These are phyloP conservation scores for Spatula versicolor DNA, from an alignment of 2,797 vertebrate species.

Conservation along the genomic window DNA sequence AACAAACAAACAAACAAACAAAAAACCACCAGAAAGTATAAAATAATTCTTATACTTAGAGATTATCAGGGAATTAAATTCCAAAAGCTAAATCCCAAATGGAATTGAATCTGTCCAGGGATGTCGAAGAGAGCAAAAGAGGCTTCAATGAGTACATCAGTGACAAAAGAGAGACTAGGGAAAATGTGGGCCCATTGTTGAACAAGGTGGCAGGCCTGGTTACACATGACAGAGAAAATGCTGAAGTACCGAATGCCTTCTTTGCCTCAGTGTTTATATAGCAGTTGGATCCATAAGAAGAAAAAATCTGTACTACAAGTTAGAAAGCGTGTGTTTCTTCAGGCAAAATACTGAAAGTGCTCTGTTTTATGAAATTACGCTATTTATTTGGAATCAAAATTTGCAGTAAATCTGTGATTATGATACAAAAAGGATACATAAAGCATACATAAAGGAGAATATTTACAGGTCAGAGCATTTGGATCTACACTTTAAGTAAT, in stretches of 20 bases:
- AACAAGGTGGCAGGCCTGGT: background rate
- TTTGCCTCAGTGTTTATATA: background rate
- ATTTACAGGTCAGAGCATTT: background rate
- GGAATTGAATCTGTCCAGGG: no score
- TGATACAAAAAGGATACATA: background rate
- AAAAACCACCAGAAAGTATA: background rate
- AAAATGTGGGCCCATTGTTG: background rate
- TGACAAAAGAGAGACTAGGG: background rate
- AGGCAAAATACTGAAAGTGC: background rate
- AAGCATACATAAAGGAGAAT: background rate
- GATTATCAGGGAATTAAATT: no score
- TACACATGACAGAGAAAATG: no score
- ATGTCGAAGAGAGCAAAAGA: background rate
- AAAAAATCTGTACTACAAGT: background rate
- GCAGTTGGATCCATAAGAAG: no score
- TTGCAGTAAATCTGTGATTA: background rate
- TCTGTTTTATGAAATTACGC: background rate
- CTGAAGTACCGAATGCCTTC: no score
- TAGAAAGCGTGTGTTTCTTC: background rate
- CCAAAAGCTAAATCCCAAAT: no score
- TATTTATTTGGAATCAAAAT: background rate
- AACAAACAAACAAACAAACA: no score
- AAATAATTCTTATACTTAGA: no score
- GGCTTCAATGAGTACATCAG: background rate
- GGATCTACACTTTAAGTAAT: background rate